Evolutionary conservation across 2,113 vertebrate species (phyloP), one percentile per base, ranked within the genome.

Genomic region (Sinocyclocheilus rhinocerous): DNA sequence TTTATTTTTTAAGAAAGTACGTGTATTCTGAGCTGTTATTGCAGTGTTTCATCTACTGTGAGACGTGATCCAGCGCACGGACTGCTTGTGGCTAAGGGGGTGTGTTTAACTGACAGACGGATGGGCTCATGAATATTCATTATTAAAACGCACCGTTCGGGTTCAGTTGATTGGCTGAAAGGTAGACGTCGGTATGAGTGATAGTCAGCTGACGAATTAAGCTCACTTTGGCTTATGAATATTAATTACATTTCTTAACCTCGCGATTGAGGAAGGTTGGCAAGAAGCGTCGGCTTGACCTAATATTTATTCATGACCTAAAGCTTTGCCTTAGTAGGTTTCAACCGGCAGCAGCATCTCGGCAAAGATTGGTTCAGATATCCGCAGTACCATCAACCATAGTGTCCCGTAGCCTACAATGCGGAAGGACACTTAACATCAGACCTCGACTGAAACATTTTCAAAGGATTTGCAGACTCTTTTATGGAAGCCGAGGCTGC

Each of bases 401-500:
- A 76, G 87, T 24, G 20, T 29, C 24, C 42, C 9, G n/a, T 10
- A 18, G 42, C 48, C 7, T 18, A 55, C 86, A 5, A 73, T 57
- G 67, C 48, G 20, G 20, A 55, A 15, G 26, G 3, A 70, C 91
- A 92, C 87, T 91, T 91, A 92, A 93, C 89, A 24, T 50, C 39
- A 45, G 36, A 65, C 15, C 39, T 65, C 63, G 18, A 52, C 67
- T 10, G 50, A 24, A 18, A 13, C 11, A 33, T 55, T 57, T 10
- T 39, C 2, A 57, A 36, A 6, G n/a, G 15, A 33, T 52, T 70
- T 33, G 16, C 42, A 22, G 67, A 57, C 80, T 91, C 75, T 92
- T 72, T 79, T 90, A 96, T 96, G 95, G 95, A 96, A 93, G 91
- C 93, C 22, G 93, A 94, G 29, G 84, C 92, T 1, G 84, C 92